phyloP scores from a whole-genome alignment of 2,113 vertebrate species.

The Saguinus midas region DNA sequence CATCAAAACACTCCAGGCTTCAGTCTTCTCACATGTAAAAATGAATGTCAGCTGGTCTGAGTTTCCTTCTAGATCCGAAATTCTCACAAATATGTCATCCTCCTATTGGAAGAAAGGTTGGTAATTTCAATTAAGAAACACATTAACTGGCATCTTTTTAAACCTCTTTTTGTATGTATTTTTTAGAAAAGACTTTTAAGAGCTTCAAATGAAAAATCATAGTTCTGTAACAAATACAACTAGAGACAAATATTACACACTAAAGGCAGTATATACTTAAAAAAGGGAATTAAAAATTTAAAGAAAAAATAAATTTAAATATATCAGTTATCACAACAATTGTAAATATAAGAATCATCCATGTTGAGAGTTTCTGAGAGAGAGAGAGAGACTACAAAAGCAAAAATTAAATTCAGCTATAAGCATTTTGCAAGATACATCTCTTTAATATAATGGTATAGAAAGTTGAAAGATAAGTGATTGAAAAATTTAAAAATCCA shows the following conservation, averaged over 20 bases:
- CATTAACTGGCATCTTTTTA: not conserved
- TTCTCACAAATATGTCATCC: not conserved
- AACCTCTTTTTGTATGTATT: not conserved
- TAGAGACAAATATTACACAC: not conserved
- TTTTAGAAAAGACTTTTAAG: not conserved
- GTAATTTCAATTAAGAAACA: not conserved
- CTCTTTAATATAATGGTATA: not conserved
- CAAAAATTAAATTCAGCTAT: not conserved
- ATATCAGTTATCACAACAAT: not conserved
- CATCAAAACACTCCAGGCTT: not conserved
- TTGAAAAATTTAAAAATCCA: not conserved
- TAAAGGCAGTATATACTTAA: not conserved
- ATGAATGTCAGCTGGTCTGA: not conserved
- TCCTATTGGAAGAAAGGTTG: not conserved
- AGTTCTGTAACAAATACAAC: not conserved
- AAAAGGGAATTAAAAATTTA: not conserved
- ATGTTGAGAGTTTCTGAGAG: not conserved
- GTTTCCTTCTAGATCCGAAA: not conserved
- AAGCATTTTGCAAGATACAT: not conserved
- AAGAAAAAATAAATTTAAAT: not conserved
- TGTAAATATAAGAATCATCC: not conserved
- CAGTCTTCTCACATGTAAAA: not conserved
- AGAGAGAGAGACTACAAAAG: not conserved
- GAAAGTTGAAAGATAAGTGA: not conserved
- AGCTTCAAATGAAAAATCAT: not conserved